phyloP scores from a whole-genome alignment of 2,113 vertebrate genomes.

The rat (Rattus norvegicus) region DNA sequence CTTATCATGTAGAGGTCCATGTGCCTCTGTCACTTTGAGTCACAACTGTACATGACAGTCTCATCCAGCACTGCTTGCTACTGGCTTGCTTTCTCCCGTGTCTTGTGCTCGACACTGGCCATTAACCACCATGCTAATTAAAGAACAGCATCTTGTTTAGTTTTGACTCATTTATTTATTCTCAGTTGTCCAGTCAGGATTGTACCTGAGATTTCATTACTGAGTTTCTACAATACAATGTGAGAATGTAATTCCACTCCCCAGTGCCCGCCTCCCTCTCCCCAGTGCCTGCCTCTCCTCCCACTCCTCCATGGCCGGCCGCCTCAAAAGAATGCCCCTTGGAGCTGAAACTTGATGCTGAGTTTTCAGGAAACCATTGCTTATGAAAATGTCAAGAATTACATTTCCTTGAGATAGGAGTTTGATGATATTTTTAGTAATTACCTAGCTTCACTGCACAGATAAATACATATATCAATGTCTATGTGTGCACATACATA shows the following conservation, averaged over 20 bases:
- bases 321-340: slow-evolving; percentile 2
- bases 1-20: neutral
- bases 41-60: neutral
- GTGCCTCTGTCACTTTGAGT: neutral
- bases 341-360: neutral
- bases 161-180: neutral
- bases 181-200: neutral
- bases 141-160: neutral
- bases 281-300: too few species aligned
- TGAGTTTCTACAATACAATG: neutral
- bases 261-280: too few species aligned
- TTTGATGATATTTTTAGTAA: neutral
- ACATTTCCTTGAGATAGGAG: neutral
- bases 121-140: neutral
- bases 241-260: neutral
- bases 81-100: neutral
- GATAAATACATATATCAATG: neutral
- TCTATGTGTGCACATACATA: neutral
- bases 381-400: slow-evolving; percentile 43
- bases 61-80: neutral
- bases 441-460: neutral
- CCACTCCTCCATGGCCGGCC: neutral
- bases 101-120: neutral
- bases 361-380: neutral
- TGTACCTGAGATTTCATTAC: neutral